A percentile compares a stretch with the other conserved stretches of the same genome.
These are phyloP conservation scores for Apotomis betuletana DNA, from an alignment of 2,888 invertebrate genomes.

Conservation along the genomic window DNA sequence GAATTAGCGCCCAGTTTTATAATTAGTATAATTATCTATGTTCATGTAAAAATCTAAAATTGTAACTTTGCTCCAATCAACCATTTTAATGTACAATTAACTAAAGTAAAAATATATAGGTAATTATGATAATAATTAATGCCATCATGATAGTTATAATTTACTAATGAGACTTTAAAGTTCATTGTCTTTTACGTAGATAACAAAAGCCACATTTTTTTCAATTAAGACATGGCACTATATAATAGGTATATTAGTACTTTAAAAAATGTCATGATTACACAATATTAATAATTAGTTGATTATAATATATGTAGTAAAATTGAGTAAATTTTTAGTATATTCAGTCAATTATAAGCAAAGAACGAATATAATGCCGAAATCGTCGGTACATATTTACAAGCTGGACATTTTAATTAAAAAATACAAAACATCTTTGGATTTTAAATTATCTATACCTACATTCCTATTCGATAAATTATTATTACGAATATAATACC, in stretches of 20 bases:
- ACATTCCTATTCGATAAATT: slow-evolving; percentile 7
- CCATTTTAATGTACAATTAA: slow-evolving; percentile 9
- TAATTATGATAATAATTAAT: background rate
- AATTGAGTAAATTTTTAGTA: background rate
- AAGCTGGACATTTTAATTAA: background rate
- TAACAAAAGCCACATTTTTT: slow-evolving; percentile 12
- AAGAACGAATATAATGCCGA: background rate
- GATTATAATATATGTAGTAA: background rate
- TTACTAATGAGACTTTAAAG: background rate
- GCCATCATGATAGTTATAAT: too few relatives aligned
- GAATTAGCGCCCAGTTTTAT: background rate
- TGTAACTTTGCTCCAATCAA: background rate
- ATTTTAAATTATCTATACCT: slow-evolving; percentile 12
- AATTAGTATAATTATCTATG: slow-evolving; percentile 6
- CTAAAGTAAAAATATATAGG: background rate
- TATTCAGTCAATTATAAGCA: background rate
- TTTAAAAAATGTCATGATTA: background rate
- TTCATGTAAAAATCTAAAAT: background rate
- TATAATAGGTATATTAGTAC: background rate
- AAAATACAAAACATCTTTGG: slow-evolving; percentile 26
- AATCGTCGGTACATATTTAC: background rate
- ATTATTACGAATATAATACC: slow-evolving; percentile 17
- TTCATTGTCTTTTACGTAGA: background rate
- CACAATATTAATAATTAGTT: background rate
- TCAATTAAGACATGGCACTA: slow-evolving; percentile 2